Base-by-base conservation (phyloP, 2,888 invertebrate species). In the Leptinotarsa haldemani region DNA sequence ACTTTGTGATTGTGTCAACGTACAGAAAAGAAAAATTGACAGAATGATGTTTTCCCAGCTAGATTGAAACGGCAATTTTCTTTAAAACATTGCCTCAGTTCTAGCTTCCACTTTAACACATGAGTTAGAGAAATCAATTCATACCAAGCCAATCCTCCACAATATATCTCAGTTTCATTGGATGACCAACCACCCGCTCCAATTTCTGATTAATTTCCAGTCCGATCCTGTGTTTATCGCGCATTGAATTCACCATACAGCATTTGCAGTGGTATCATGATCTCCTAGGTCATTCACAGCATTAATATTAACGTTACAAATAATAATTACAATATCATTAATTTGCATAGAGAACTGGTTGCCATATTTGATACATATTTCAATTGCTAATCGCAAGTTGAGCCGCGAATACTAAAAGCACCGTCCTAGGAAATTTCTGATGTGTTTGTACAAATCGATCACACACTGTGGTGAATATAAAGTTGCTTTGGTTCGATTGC, bases 311-410 rank as follows among this genome's bases (percentile, higher is more conserved):
- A 74, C 78, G 73, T 65, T 76, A 74, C 77, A 77, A 76, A 77
- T 74, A 76, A 75, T 77, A 80, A 80, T 80, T 80, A 80, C 78
- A 75, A 76, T 75, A 79, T 79, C 73, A 79, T 80, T 80, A 79
- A 79, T 79, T 79, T 80, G 70, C 79, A 80, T 79, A 77, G 70
- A 56, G 65, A 73, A 73, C 73, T 71, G 75, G 75, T 70, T 74
- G 71, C 73, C 73, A 75, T 72, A 72, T 76, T 74, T 73, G 71
- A 65, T 70, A 63, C 77, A 77, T 74, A 77, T 76, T 76, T 76
- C 70, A 77, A 74, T 75, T 75, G 73, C 73, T 75, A 75, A 77
- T 71, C 69, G 50, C 22, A 61, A 18, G 25, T 22, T 70, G 56
- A 70, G 64, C 67, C 70, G 67, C 73, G 71, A 69, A 68, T 65